Conservation (phyloP, 2,797 vertebrate species). For the Hypotaenidia philippensis region DNA sequence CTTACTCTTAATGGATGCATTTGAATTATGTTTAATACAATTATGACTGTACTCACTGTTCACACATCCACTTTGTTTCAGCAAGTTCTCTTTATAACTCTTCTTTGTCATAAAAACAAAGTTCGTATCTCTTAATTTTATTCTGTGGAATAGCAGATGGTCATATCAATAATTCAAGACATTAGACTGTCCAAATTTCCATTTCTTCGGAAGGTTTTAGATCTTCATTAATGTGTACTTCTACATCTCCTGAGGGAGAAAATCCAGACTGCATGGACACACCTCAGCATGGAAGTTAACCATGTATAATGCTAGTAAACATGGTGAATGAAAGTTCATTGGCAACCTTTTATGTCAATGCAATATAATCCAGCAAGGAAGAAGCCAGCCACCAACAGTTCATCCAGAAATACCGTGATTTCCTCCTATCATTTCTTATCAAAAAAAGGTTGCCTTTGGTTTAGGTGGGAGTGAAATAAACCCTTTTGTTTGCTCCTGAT, state of each 20-base stretch:
- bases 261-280: neutral
- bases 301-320: neutral
- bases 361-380: neutral
- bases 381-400: neutral
- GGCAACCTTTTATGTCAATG: neutral
- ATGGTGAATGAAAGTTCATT: neutral
- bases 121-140: accelerated
- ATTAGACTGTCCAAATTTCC: accelerated
- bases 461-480: neutral
- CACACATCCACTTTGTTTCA: neutral
- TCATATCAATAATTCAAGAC: neutral
- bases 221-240: neutral
- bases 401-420: neutral
- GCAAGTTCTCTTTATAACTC: neutral
- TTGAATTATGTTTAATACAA: neutral
- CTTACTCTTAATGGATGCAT: neutral
- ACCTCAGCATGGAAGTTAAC: neutral
- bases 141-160: neutral
- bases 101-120: neutral
- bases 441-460: neutral
- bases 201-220: neutral
- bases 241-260: neutral
- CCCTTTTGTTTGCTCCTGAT: neutral
- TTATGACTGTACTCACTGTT: neutral
- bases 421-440: neutral